A percentile compares a stretch with the other conserved stretches of the same genome.
phyloP scores from a whole-genome alignment of 2,888 invertebrate species.

The Acanthosepion pharaonis region DNA sequence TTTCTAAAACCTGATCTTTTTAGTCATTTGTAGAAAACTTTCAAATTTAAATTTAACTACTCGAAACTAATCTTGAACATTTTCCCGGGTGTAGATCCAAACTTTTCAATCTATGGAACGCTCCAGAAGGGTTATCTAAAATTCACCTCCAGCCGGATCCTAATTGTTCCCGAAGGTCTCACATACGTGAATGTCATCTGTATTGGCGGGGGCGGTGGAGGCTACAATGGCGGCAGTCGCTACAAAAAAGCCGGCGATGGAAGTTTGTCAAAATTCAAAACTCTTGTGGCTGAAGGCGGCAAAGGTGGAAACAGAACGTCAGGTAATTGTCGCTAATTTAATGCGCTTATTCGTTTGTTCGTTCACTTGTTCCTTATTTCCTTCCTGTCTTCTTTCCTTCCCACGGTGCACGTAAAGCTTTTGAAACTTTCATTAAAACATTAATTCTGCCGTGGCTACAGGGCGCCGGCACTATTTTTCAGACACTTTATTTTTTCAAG shows the following conservation, averaged over 20 bases:
- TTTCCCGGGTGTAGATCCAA: slow-evolving; percentile 47
- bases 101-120: slow-evolving; percentile 50
- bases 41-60: neutral
- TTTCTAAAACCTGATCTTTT: too few relatives aligned
- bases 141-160: slow-evolving; percentile 50
- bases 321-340: slow-evolving; percentile 47
- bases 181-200: slow-evolving; percentile 53
- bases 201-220: slow-evolving; percentile 56
- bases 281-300: slow-evolving; percentile 54
- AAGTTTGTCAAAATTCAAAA: slow-evolving; percentile 51
- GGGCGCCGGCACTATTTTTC: too few relatives aligned
- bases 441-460: too few relatives aligned
- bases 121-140: slow-evolving; percentile 51
- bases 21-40: too few relatives aligned
- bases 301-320: slow-evolving; percentile 51
- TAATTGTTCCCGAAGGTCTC: slow-evolving; percentile 52
- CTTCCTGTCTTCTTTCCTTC: neutral
- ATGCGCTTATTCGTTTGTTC: too few relatives aligned
- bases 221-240: slow-evolving; percentile 50
- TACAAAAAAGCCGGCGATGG: slow-evolving; percentile 53
- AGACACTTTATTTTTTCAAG: too few relatives aligned
- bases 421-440: too few relatives aligned
- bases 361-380: neutral
- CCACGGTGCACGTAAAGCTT: too few relatives aligned
- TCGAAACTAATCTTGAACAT: neutral